These are phyloP conservation scores for Eurytoma adleriae DNA, from an alignment of 2,888 invertebrate species.

Conservation along the genomic window DNA sequence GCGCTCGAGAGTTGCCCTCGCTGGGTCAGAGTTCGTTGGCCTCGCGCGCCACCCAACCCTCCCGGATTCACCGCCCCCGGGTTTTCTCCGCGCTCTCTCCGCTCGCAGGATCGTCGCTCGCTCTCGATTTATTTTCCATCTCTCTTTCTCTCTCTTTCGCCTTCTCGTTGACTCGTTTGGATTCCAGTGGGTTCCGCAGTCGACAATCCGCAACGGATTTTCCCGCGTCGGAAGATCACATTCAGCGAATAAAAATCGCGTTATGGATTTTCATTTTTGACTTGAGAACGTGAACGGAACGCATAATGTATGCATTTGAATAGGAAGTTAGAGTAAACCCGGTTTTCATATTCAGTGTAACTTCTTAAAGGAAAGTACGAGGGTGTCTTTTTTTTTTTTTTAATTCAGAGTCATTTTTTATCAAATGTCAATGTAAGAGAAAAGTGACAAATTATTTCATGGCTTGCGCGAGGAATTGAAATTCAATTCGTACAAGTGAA, in stretches of 20 bases:
- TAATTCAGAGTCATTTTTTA: background rate
- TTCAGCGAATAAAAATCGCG: too few species aligned
- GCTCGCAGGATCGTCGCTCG: too few species aligned
- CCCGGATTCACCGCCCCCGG: background rate
- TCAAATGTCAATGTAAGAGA: background rate
- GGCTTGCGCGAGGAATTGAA: background rate
- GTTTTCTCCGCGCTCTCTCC: background rate
- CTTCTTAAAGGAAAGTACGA: background rate
- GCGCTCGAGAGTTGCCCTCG: slow-evolving; percentile 64
- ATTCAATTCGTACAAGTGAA: background rate
- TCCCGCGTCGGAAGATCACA: too few species aligned
- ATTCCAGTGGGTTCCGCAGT: background rate
- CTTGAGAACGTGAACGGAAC: too few species aligned
- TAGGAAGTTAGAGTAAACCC: too few species aligned
- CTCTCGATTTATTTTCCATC: too few species aligned
- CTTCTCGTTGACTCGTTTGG: slow-evolving; percentile 19
- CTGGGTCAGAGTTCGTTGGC: slow-evolving; percentile 74
- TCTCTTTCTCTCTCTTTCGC: too few species aligned
- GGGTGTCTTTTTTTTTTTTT: background rate
- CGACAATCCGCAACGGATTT: too few species aligned
- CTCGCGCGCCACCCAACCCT: slow-evolving; percentile 56
- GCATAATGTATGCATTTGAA: too few species aligned
- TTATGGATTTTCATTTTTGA: too few species aligned
- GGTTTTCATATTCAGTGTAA: background rate
- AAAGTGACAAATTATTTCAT: background rate